These are phyloP conservation scores for Campylomormyrus tamandua DNA, from an alignment of 2,113 vertebrate species.

Conservation along the genomic window DNA sequence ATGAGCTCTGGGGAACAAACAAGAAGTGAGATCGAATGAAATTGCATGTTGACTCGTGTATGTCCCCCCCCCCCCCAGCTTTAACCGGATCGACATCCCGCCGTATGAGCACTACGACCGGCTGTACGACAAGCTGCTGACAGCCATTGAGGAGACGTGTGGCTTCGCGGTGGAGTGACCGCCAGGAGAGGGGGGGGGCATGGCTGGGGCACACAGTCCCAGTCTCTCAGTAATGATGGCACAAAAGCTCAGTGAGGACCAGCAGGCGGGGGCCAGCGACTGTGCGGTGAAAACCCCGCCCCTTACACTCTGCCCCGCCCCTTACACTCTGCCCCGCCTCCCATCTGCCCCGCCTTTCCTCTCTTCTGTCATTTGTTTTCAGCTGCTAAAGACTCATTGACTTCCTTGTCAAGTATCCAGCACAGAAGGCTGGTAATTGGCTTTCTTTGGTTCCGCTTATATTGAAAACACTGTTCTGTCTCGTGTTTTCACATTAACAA, in stretches of 20 bases:
- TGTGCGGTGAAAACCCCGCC: not conserved
- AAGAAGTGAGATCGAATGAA: not conserved
- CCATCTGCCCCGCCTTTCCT: slow-evolving; percentile 25
- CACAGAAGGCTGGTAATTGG: slow-evolving; percentile 26
- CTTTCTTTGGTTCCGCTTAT: slow-evolving; percentile 22
- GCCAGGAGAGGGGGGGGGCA: not conserved
- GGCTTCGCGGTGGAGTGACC: slow-evolving; percentile 95
- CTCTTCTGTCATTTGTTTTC: slow-evolving; percentile 39
- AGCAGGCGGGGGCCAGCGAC: not conserved
- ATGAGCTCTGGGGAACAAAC: not conserved
- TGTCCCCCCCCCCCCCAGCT: slow-evolving; percentile 59
- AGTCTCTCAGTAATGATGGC: not conserved
- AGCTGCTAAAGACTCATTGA: slow-evolving; percentile 64
- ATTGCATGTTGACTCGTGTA: not conserved
- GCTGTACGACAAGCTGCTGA: slow-evolving; percentile 97
- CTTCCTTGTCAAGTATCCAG: slow-evolving; percentile 50
- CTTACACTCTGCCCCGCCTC: slow-evolving; percentile 4
- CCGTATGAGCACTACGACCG: slow-evolving; percentile 95
- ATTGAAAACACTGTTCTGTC: slow-evolving; percentile 22
- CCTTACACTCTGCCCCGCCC: slow-evolving; percentile 9
- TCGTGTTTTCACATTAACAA: slow-evolving; percentile 37
- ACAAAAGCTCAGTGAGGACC: slow-evolving; percentile 6
- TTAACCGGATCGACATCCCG: slow-evolving; percentile 98
- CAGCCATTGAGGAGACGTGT: slow-evolving; percentile 97
- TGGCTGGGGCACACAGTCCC: not conserved